Conservation (phyloP, 2,888 invertebrate species). For the Lordiphosa andalusiaca region DNA sequence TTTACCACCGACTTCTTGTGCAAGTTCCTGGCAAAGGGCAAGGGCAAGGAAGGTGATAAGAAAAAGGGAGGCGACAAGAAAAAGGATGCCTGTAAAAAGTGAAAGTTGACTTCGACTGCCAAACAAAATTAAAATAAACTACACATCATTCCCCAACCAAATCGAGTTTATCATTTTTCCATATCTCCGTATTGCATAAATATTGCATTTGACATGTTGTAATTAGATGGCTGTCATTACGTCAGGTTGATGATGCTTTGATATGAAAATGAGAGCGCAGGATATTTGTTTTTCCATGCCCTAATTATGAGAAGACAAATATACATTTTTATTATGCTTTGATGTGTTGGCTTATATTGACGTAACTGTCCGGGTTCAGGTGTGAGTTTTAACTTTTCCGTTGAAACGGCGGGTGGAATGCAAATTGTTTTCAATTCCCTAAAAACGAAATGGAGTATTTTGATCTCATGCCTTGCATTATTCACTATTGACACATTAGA, state of each 20-base stretch:
- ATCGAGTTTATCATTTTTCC: no score
- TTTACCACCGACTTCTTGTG: constrained; percentile 17
- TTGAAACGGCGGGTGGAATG: no score
- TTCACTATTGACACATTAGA: not conserved
- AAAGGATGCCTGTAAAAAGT: no score
- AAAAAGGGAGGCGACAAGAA: not conserved
- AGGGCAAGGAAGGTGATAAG: not conserved
- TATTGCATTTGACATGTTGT: constrained; percentile 20
- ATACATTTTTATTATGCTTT: constrained; percentile 21
- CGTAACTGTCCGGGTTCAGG: not conserved
- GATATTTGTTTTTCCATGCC: not conserved
- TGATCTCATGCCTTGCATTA: constrained; percentile 16
- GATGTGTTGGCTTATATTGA: constrained; percentile 8
- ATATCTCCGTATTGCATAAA: no score
- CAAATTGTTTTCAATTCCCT: no score
- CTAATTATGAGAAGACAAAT: constrained; percentile 15
- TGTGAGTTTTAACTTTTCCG: constrained; percentile 2
- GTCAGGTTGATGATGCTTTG: constrained; percentile 13
- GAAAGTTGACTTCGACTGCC: no score
- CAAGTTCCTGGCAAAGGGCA: not conserved
- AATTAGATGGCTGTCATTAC: constrained; percentile 24
- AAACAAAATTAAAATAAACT: no score
- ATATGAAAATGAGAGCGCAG: constrained; percentile 2
- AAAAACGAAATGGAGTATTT: constrained; percentile 3
- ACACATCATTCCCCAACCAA: no score